phyloP scores from a whole-genome alignment of 92 coral and sea anemone species.

The Heliopora coerulea region DNA sequence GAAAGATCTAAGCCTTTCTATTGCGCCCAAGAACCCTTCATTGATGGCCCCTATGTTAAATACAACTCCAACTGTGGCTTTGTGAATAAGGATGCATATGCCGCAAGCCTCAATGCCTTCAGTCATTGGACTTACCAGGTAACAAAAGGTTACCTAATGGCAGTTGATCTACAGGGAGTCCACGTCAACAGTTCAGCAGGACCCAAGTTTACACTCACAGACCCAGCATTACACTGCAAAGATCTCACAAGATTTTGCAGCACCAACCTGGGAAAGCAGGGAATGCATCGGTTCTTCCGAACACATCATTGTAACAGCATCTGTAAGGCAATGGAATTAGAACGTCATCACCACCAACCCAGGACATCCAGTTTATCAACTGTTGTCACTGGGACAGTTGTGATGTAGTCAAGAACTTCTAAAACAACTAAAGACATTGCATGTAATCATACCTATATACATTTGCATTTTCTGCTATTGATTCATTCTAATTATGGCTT shows the following conservation, averaged over 20 bases:
- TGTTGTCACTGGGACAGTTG: not conserved
- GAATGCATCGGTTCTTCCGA: constrained; percentile 43
- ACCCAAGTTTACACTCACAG: constrained; percentile 32
- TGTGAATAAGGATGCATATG: constrained; percentile 36
- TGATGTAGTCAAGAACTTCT: not conserved
- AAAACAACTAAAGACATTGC: no score
- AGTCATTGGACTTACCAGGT: constrained; percentile 48
- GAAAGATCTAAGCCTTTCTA: constrained; percentile 36
- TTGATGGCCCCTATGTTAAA: constrained; percentile 40
- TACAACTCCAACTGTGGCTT: constrained; percentile 39
- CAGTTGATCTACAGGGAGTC: constrained; percentile 40
- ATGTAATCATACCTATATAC: no score
- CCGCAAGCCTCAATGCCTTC: constrained; percentile 39
- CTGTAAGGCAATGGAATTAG: constrained; percentile 34
- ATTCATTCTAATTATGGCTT: no score
- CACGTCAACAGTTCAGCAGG: constrained; percentile 4
- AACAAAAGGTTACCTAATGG: constrained; percentile 29
- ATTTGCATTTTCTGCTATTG: no score
- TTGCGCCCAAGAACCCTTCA: constrained; percentile 39
- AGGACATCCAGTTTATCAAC: not conserved
- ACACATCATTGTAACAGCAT: constrained; percentile 44
- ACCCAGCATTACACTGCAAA: constrained; percentile 39
- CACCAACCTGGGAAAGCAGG: constrained; percentile 33
- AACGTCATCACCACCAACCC: constrained; percentile 31
- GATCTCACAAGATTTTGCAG: constrained; percentile 37